Evolutionary conservation across 2,888 invertebrate species (phyloP), one percentile per base, ranked within the genome.

Genomic region (Leptogaster cylindrica): DNA sequence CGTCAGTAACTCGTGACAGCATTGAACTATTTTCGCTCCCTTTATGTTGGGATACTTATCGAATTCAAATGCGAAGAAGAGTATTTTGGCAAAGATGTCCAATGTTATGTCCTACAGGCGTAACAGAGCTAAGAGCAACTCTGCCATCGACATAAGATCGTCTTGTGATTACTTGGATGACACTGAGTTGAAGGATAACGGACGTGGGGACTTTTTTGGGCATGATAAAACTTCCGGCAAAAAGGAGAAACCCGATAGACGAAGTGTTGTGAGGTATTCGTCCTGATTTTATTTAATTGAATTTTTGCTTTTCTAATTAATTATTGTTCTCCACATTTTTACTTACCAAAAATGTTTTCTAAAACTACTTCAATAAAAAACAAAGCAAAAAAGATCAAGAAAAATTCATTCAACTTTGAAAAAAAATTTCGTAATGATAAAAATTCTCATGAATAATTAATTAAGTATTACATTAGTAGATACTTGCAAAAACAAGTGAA

Each of bases 61-160:
- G 64, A 78, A 79, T 55, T 77, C 79, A 75, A 80, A 76, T 77
- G 77, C 75, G 73, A 79, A 78, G 72, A 79, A 80, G 72, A 78
- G 80, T 70, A 73, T 80, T 46, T 74, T 80, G 66, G 77, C 78
- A 72, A 79, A 78, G 71, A 79, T 79, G 79, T 78, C 80, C 66
- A 79, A 78, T 72, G 75, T 80, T 68, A 76, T 80, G 67, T 79
- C 79, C 64, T 79, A 78, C 74, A 77, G 80, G 51, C 80, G 79
- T 65, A 76, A 77, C 70, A 79, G 80, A 74, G 76, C 72, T 66
- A 79, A 79, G 73, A 77, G 75, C 71, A 79, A 79, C 70, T 79
- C 79, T 3, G 78, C 77, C 72, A 76, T 74, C 73, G 80, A 80
- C 70, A 75, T 78, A 44, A 76, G 77, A 1, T 55, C 41, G 68